A percentile compares a stretch with the other conserved stretches of the same genome.
Conservation (phyloP, 2,888 invertebrate species). For the Macrosiphum euphorbiae region DNA sequence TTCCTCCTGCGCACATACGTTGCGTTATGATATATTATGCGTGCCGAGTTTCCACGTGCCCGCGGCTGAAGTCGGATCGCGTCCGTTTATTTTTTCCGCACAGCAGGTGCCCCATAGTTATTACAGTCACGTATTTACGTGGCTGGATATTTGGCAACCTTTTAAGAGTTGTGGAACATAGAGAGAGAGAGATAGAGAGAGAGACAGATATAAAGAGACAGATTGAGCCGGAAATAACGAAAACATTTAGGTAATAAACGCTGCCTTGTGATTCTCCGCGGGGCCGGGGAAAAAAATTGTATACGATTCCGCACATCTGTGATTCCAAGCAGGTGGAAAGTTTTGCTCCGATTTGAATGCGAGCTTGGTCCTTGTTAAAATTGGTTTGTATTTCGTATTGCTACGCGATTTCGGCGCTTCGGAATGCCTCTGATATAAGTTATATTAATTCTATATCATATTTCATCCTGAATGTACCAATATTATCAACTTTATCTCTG, state of each 20-base stretch:
- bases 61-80: not conserved
- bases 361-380: constrained; percentile 29
- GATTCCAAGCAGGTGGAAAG: constrained; percentile 40
- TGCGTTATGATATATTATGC: not conserved
- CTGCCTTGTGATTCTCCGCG: not conserved
- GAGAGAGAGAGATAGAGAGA: not conserved
- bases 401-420: not conserved
- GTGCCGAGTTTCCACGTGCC: no score
- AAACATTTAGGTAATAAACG: not conserved
- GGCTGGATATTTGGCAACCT: constrained; percentile 13
- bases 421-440: not conserved
- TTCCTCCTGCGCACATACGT: not conserved
- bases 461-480: not conserved
- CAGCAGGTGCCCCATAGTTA: not conserved
- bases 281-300: not conserved
- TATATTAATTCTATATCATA: constrained; percentile 7
- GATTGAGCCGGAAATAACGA: not conserved
- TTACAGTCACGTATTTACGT: not conserved
- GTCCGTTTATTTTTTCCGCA: not conserved
- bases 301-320: constrained; percentile 22
- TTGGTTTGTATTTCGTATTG: constrained; percentile 21
- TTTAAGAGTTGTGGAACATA: constrained; percentile 16
- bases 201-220: not conserved
- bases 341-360: not conserved
- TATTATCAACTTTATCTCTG: not conserved